Conservation (phyloP, 2,888 invertebrate genomes). For the Rhingia campestris region DNA sequence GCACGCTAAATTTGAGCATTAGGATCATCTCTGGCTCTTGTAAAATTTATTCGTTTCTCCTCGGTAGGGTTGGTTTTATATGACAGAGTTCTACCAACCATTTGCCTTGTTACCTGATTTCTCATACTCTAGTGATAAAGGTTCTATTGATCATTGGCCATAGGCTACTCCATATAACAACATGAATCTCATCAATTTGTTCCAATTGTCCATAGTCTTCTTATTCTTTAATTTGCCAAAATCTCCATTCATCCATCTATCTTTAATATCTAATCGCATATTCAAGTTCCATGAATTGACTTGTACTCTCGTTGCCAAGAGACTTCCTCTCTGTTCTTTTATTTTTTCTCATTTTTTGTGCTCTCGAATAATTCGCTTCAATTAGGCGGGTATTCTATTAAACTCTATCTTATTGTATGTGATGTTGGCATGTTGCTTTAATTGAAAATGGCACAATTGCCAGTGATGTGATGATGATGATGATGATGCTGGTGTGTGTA, state of each 20-base stretch:
- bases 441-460: constrained; percentile 43
- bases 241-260: background rate
- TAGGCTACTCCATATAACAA: background rate
- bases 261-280: constrained; percentile 2
- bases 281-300: constrained; percentile 24
- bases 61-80: too few relatives aligned
- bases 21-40: too few relatives aligned
- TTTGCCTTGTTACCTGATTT: too few relatives aligned
- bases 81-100: too few relatives aligned
- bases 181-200: background rate
- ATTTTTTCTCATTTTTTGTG: constrained; percentile 32
- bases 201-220: background rate
- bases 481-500: background rate
- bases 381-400: constrained; percentile 49
- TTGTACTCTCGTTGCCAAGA: constrained; percentile 5
- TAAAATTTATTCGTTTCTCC: too few relatives aligned
- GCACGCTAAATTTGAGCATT: too few relatives aligned
- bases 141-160: too few relatives aligned
- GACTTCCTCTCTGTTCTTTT: constrained; percentile 11
- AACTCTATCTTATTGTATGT: constrained; percentile 22
- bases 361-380: constrained; percentile 59
- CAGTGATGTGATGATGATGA: constrained; percentile 16
- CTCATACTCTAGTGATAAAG: too few relatives aligned
- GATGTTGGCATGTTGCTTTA: constrained; percentile 32
- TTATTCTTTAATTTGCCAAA: constrained; percentile 4